Evolutionary conservation across 2,888 invertebrate genomes (phyloP), one percentile per base, ranked within the genome.

Genomic region (Tethea ocularis): DNA sequence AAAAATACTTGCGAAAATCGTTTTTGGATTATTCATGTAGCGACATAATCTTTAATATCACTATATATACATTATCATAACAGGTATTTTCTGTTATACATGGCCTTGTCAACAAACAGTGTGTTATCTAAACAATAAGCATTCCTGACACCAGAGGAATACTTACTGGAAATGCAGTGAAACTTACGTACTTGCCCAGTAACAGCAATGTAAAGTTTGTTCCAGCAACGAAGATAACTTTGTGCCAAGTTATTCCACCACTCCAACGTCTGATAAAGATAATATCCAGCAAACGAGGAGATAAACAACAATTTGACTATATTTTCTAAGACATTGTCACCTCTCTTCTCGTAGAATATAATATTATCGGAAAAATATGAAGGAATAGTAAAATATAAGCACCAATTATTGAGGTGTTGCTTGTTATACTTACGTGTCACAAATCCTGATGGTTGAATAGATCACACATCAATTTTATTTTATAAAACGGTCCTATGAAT

Each of bases 161-260:
- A 26, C 67, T 46, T 61, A 65, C 63, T 71, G 68, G 64, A 68
- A 71, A 68, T 75, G 67, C 68, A 67, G 60, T 61, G 63, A 62
- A 65, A 70, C 67, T 17, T 52, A 58, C 58, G 7, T n/a, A n/a
- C 61, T 65, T 65, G 41, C 22, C 26, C 46, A 57, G 62, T 54
- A 57, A 63, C 67, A 58, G 61, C 63, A 60, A 64, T 60, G 59
- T 63, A 57, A 80, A 81, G 74, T 80, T 79, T 69, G 70, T 66
- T 69, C 65, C 71, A 67, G 63, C 71, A 57, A 55, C 55, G 62
- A 61, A 66, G 67, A 69, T 65, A 80, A 71, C 71, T 77, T 72
- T 55, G 65, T 62, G 62, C 64, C 67, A 75, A 75, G 69, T 75
- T 75, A 66, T 69, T 64, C 71, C 63, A 66, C 66, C 61, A 59